Percentiles rank a stretch among this genome's conserved stretches.
Conservation (phyloP, 1,140 invertebrate genomes). For the Limonius californicus region DNA sequence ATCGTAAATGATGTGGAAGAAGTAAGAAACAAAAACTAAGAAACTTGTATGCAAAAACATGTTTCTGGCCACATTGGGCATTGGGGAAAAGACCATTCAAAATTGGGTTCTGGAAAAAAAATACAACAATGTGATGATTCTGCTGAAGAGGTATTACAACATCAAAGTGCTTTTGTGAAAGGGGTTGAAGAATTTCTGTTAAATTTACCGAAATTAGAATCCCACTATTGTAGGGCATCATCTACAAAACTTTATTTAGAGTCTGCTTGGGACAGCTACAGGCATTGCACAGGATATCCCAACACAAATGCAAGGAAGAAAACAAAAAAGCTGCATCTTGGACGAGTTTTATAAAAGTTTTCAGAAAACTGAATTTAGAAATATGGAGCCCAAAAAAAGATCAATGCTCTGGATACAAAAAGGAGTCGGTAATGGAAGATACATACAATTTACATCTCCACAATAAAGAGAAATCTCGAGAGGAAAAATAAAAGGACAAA, state of each 20-base stretch:
- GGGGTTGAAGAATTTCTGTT: neutral
- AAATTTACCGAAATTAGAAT: neutral
- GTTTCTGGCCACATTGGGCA: slow-evolving; percentile 2
- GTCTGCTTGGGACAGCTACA: neutral
- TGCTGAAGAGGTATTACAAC: neutral
- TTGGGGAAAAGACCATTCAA: slow-evolving; percentile 10
- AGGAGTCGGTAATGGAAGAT: neutral
- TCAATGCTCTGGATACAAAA: slow-evolving; percentile 11
- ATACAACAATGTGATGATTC: neutral
- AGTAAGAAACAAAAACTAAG: slow-evolving; percentile 5
- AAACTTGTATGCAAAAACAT: neutral
- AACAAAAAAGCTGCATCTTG: neutral
- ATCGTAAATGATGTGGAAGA: slow-evolving; percentile 8
- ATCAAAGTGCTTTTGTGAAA: neutral
- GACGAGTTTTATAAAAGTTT: neutral
- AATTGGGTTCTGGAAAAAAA: no score
- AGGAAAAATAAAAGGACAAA: slow-evolving; percentile 35
- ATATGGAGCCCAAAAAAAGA: slow-evolving; percentile 14
- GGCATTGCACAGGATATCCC: neutral
- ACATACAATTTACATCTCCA: slow-evolving; percentile 22
- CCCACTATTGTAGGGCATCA: neutral
- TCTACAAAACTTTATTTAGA: slow-evolving; percentile 8
- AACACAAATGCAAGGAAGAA: slow-evolving; percentile 5
- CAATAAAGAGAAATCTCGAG: slow-evolving; percentile 27
- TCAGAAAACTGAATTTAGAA: slow-evolving; percentile 3